Evolutionary conservation across 2,797 vertebrate genomes (phyloP).

Genomic region (Protonibea diacanthus): DNA sequence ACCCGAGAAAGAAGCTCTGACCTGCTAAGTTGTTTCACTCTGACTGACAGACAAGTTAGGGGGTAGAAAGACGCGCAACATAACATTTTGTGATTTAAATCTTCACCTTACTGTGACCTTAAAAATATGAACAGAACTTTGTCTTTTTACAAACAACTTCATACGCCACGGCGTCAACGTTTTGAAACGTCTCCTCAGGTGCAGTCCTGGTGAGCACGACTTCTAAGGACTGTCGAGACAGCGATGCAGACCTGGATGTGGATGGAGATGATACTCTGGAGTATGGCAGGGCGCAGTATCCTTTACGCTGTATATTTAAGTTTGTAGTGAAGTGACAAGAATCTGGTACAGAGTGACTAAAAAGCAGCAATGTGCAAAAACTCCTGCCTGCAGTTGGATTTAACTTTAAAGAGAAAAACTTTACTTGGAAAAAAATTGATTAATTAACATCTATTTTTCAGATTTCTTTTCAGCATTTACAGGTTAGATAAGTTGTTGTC

Average conservation of each 20-base stretch:
- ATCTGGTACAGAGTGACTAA: not conserved
- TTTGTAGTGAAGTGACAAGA: too few relatives aligned
- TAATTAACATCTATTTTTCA: not conserved
- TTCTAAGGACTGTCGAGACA: constrained; percentile 94
- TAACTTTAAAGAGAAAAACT: not conserved
- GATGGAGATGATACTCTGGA: constrained; percentile 98
- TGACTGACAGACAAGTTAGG: constrained; percentile 29
- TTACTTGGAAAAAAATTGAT: not conserved
- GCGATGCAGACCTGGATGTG: constrained; percentile 96
- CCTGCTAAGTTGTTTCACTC: constrained; percentile 50
- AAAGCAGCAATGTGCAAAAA: not conserved
- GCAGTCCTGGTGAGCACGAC: constrained; percentile 91
- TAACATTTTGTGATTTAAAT: not conserved
- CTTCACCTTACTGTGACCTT: not conserved
- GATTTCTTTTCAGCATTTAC: not conserved
- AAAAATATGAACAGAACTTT: not conserved
- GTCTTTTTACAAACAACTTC: not conserved
- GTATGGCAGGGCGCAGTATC: constrained; percentile 98
- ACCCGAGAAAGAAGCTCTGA: constrained; percentile 43
- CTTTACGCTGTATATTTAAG: constrained; percentile 57
- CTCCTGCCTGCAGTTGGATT: too few relatives aligned
- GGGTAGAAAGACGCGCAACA: not conserved
- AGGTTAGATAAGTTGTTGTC: not conserved
- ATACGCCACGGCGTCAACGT: not conserved
- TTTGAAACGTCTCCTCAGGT: constrained; percentile 78